phyloP scores from a whole-genome alignment of 2,797 vertebrate genomes.

The Gymnocypris eckloni region DNA sequence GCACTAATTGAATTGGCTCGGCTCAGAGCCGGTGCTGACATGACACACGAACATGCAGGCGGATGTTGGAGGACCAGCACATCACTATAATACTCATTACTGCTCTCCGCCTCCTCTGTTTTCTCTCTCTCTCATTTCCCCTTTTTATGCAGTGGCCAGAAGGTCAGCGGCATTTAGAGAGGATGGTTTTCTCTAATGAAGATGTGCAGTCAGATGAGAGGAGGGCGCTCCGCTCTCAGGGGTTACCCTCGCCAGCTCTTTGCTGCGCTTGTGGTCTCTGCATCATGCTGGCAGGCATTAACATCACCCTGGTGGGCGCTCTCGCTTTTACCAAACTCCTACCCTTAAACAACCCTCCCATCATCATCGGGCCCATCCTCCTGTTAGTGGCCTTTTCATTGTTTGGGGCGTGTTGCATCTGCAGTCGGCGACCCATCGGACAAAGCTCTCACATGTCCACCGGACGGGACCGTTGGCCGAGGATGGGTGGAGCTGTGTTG shows the following conservation, averaged over 20 bases:
- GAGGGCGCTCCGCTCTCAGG: constrained; percentile 73
- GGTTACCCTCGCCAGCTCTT: constrained; percentile 90
- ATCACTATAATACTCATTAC: constrained; percentile 30
- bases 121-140: constrained; percentile 14
- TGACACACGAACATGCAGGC: constrained; percentile 29
- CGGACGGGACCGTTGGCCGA: constrained; percentile 78
- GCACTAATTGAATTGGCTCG: constrained; percentile 50
- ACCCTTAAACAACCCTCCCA: constrained; percentile 85
- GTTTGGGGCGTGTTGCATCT: constrained; percentile 92
- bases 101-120: neutral
- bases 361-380: constrained; percentile 88
- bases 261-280: constrained; percentile 96
- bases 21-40: constrained; percentile 23
- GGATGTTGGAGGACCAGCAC: constrained; percentile 35
- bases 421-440: constrained; percentile 79
- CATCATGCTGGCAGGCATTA: constrained; percentile 96
- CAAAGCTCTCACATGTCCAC: constrained; percentile 69
- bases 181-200: constrained; percentile 76
- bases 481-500: constrained; percentile 80
- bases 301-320: constrained; percentile 95
- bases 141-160: constrained; percentile 5
- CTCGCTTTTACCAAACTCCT: constrained; percentile 88
- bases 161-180: constrained; percentile 2
- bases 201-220: constrained; percentile 67
- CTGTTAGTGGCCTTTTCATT: constrained; percentile 85